Base-by-base conservation (phyloP, 2,113 vertebrate genomes). In the Odontesthes bonariensis region DNA sequence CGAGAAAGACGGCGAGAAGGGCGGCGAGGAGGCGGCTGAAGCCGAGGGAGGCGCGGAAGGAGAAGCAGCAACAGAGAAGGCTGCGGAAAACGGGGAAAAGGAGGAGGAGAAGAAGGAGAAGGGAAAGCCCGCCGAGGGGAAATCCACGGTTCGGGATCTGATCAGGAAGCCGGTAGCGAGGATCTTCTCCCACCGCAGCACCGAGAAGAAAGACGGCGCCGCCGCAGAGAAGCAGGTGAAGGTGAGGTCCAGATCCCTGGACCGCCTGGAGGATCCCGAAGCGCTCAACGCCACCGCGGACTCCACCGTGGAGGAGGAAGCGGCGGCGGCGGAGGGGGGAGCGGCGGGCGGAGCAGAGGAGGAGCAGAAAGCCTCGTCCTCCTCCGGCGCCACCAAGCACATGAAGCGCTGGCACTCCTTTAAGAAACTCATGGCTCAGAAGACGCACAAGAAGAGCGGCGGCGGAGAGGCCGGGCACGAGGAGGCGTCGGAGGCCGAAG, bases 391-490 rank as follows among this genome's bases (percentile, higher is more conserved):
- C 53, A 81, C 93, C 20, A 94, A 94, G 88, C 93, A 94, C 84
- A 91, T 94, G 90, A 94, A 85, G 69, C 94, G 94, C 79, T 95
- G 94, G 94, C 93, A 94, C 79, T 95, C 94, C 73, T 95, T 95
- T 74, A 95, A 95, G 88, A 95, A 94, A 83, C 86, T 95, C 52
- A 94, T 95, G 92, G 93, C 91, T 32, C 94, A 94, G 71, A 95
- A 94, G 79, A 77, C 90, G 2, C 93, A 94, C 81, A 94, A 92
- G 82, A 95, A 92, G 86, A 92, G 88, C 23, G 79, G 75, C 5
- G 92, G 81, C 14, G 90, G 80, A 27, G 93, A 92, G 19, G 89
- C 86, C 0, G 85, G 80, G 2, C 90, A 89, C 32, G 92, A 91
- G 38, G 92, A 93, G 8, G 94, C 85, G 14, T 81, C 33, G 6